Percentiles rank a stretch among this genome's conserved stretches.
These are phyloP conservation scores for Campylorhamphus procurvoides DNA, from an alignment of 2,113 vertebrate species.

Conservation along the genomic window DNA sequence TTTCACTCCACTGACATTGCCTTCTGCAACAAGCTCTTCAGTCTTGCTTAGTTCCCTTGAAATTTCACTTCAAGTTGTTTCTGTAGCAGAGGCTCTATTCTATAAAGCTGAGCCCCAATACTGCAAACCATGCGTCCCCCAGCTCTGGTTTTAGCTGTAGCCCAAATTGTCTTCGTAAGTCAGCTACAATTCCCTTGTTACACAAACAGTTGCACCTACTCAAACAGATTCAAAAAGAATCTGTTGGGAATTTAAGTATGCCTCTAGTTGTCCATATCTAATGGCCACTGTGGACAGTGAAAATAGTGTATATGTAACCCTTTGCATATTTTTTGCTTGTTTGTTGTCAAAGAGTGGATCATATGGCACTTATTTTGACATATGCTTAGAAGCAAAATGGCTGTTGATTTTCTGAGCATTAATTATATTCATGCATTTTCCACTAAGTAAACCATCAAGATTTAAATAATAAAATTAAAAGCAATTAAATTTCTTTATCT, in stretches of 20 bases:
- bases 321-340: background rate
- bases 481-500: background rate
- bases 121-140: background rate
- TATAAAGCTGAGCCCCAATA: background rate
- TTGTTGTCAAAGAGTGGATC: background rate
- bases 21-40: background rate
- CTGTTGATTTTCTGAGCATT: background rate
- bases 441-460: background rate
- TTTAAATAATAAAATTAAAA: background rate
- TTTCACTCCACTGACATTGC: background rate
- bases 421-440: background rate
- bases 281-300: background rate
- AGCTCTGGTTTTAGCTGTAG: background rate
- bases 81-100: background rate
- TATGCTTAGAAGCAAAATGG: background rate
- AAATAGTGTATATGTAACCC: background rate
- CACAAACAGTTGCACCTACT: background rate
- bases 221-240: background rate
- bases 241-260: background rate
- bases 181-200: background rate
- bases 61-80: background rate
- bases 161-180: background rate
- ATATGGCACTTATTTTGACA: background rate
- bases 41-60: background rate
- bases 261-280: background rate